These are phyloP conservation scores for Heliconius cydno DNA, from an alignment of 2,888 invertebrate genomes.

Conservation along the genomic window DNA sequence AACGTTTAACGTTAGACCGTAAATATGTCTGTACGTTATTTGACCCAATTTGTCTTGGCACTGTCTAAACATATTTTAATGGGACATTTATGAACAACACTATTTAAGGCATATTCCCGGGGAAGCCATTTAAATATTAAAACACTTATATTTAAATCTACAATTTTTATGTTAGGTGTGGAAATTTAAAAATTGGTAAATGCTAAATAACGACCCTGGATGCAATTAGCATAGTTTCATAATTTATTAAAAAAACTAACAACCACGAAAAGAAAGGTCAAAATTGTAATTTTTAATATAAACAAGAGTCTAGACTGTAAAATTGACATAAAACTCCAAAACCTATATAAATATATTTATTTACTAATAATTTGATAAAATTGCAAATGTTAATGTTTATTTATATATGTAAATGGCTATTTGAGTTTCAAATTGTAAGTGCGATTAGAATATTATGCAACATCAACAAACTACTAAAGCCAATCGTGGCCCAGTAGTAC, in stretches of 20 bases:
- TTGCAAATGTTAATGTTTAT: slow-evolving; percentile 13
- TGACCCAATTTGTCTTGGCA: not conserved
- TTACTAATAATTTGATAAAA: not conserved
- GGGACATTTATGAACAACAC: not conserved
- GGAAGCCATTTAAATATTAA: too few species aligned
- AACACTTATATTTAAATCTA: too few species aligned
- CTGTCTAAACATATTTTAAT: not conserved
- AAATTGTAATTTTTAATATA: not conserved
- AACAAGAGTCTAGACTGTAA: slow-evolving; percentile 6
- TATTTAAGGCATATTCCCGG: not conserved
- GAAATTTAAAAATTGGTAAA: not conserved
- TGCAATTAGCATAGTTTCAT: not conserved
- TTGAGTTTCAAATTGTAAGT: slow-evolving; percentile 15
- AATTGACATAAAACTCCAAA: not conserved
- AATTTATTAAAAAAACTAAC: not conserved
- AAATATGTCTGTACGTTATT: not conserved
- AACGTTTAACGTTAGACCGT: not conserved
- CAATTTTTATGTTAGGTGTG: too few species aligned
- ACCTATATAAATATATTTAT: not conserved
- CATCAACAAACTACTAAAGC: not conserved
- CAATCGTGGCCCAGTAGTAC: not conserved
- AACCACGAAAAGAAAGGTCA: not conserved
- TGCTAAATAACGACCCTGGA: not conserved
- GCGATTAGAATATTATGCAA: slow-evolving; percentile 5
- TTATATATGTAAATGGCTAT: not conserved